These are phyloP conservation scores for Allolobophora icterica DNA, from an alignment of 2,888 invertebrate species.

Conservation along the genomic window DNA sequence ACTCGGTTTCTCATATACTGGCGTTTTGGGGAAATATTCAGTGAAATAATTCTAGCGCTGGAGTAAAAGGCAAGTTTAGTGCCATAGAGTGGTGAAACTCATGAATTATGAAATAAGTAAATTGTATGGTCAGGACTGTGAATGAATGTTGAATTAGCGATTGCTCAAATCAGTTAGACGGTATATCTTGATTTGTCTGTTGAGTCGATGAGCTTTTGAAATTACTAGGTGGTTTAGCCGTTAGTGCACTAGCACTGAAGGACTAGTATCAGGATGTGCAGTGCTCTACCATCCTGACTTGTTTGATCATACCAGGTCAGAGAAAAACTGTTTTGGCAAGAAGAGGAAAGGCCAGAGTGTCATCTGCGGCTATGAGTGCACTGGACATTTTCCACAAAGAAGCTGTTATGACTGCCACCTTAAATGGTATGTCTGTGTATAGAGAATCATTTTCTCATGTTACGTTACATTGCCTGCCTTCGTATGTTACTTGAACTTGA, in stretches of 20 bases:
- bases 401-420: conserved; percentile 49
- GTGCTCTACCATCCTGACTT: not conserved
- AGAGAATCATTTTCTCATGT: not conserved
- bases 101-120: not conserved
- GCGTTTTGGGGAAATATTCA: not conserved
- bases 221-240: not conserved
- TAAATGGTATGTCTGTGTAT: conserved; percentile 44
- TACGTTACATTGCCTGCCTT: not conserved
- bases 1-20: not conserved
- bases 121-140: not conserved
- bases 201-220: not conserved
- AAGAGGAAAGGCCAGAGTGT: conserved; percentile 35
- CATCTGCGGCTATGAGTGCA: conserved; percentile 58
- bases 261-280: not conserved
- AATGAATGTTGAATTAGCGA: not conserved
- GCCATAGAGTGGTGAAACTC: not conserved
- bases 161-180: not conserved
- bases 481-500: not conserved
- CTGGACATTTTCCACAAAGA: conserved; percentile 62
- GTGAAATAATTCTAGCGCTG: not conserved
- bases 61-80: too few relatives aligned
- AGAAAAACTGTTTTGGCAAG: conserved; percentile 7
- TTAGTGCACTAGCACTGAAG: not conserved
- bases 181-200: not conserved
- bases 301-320: not conserved